phyloP scores from a whole-genome alignment of 1,140 invertebrate genomes.

The Bombus consobrinus region DNA sequence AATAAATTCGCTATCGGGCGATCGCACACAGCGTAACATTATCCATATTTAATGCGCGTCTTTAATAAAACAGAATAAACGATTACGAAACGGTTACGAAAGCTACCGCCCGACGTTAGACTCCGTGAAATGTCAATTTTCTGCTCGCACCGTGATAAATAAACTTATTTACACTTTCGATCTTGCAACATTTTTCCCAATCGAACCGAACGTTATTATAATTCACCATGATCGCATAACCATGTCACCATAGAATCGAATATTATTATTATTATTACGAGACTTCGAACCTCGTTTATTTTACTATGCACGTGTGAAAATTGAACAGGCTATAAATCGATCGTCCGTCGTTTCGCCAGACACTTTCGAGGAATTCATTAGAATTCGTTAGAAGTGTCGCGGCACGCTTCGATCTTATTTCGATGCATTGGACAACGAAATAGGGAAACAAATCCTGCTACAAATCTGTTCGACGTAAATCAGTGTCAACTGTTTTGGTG shows the following conservation, averaged over 20 bases:
- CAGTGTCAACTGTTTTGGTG: too few relatives aligned
- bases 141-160: slow-evolving; percentile 12
- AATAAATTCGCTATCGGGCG: slow-evolving; percentile 12
- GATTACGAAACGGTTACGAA: slow-evolving; percentile 12
- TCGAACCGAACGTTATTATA: not conserved
- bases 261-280: not conserved
- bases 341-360: not conserved
- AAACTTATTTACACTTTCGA: slow-evolving; percentile 31
- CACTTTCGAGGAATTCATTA: slow-evolving; percentile 44
- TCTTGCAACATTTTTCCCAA: not conserved
- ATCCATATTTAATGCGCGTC: slow-evolving; percentile 15
- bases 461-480: not conserved
- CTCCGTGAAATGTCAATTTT: slow-evolving; percentile 37
- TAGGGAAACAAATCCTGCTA: not conserved
- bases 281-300: not conserved
- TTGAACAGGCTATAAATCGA: slow-evolving; percentile 18
- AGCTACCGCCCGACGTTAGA: not conserved
- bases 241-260: too few relatives aligned
- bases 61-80: slow-evolving; percentile 14
- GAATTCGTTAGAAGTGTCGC: slow-evolving; percentile 47
- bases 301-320: slow-evolving; percentile 11
- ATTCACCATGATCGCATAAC: not conserved
- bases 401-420: not conserved
- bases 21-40: not conserved
- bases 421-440: not conserved